Conservation (phyloP, 2,888 invertebrate genomes). For the Hololepta plana region DNA sequence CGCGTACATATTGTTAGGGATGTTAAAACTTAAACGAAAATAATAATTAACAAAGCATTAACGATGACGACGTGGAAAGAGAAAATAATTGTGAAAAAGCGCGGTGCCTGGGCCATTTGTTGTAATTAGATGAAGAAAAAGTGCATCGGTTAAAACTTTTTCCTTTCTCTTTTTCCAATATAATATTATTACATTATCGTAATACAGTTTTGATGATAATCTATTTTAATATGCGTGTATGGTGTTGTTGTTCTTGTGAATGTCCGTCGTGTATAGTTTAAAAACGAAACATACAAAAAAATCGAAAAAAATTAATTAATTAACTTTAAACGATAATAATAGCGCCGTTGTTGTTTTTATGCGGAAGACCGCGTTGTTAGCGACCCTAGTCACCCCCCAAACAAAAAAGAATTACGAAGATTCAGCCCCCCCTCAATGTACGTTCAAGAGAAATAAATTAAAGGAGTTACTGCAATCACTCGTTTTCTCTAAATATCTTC, state of each 20-base stretch:
- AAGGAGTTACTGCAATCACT: constrained; percentile 16
- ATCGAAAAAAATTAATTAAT: too few relatives aligned
- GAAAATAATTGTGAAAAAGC: constrained; percentile 24
- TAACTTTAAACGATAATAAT: too few relatives aligned
- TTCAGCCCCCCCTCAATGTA: constrained; percentile 15
- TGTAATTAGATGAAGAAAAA: constrained; percentile 20
- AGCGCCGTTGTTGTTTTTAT: constrained; percentile 28
- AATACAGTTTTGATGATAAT: too few relatives aligned
- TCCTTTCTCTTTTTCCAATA: too few relatives aligned
- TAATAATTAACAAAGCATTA: constrained; percentile 8
- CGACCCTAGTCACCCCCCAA: constrained; percentile 29
- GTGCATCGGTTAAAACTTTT: constrained; percentile 24
- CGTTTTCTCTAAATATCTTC: constrained; percentile 12
- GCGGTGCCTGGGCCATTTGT: constrained; percentile 26
- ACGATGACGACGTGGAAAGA: constrained; percentile 18
- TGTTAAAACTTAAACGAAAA: too few relatives aligned
- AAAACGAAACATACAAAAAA: too few relatives aligned
- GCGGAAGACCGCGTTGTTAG: constrained; percentile 27
- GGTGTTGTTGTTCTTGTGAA: constrained; percentile 27
- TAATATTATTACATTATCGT: constrained; percentile 8
- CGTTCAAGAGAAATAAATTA: constrained; percentile 11
- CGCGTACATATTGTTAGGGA: too few relatives aligned
- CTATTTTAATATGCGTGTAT: constrained; percentile 30
- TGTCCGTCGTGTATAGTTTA: constrained; percentile 24
- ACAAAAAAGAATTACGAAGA: too few relatives aligned